phyloP scores from a whole-genome alignment of 2,113 vertebrate genomes.

The Alethe castanea region DNA sequence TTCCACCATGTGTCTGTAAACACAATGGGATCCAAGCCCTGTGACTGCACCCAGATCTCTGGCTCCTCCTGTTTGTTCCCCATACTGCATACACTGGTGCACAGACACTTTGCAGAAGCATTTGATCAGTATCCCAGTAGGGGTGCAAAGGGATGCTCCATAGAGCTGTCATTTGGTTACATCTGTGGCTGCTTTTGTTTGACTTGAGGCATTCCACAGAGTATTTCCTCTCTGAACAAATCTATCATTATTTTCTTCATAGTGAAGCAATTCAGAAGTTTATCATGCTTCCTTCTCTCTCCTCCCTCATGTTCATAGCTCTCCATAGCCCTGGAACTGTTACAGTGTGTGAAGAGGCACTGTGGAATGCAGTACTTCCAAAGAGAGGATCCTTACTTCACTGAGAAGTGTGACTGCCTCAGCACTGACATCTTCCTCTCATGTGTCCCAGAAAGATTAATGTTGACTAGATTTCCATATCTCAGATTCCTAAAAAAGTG shows the following conservation, averaged over 20 bases:
- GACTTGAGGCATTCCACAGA: neutral
- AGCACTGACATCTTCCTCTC: neutral
- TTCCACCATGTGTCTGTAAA: neutral
- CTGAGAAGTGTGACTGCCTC: neutral
- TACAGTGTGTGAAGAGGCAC: neutral
- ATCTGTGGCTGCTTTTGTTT: neutral
- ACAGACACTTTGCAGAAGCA: neutral
- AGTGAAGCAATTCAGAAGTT: neutral
- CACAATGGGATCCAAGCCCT: fast-evolving
- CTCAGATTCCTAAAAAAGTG: neutral
- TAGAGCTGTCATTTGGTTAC: neutral
- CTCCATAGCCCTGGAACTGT: neutral
- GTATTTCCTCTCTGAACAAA: neutral
- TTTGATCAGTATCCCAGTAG: neutral
- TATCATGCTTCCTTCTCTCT: neutral
- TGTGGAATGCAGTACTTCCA: neutral
- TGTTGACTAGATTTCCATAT: neutral
- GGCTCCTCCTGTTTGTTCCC: neutral
- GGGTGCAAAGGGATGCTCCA: neutral
- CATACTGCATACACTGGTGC: neutral
- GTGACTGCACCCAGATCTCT: neutral
- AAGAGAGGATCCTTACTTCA: neutral
- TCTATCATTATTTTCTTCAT: neutral
- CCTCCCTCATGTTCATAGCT: neutral
- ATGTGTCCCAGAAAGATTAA: neutral